Evolutionary conservation across 1,140 invertebrate genomes (phyloP).

Genomic region (Panagrolaimus sp.): DNA sequence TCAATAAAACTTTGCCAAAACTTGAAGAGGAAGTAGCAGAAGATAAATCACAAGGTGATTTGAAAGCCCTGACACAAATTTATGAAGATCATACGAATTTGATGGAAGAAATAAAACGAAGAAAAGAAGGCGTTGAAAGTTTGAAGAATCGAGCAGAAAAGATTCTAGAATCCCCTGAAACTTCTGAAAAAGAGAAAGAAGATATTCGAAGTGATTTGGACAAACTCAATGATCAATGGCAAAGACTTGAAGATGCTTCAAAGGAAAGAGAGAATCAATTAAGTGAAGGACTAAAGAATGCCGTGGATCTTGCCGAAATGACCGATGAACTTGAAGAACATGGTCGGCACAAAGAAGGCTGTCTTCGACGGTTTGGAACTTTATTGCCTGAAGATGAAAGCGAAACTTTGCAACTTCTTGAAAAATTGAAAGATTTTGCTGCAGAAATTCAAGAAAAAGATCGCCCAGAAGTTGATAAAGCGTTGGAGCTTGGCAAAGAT

Average conservation of each 20-base stretch:
- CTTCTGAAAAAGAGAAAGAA: slow-evolving; percentile 35
- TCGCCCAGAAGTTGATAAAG: slow-evolving; percentile 25
- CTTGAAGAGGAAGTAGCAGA: slow-evolving; percentile 77
- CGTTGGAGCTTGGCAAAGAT: slow-evolving; percentile 35
- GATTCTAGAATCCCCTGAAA: slow-evolving; percentile 32
- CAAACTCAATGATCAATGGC: slow-evolving; percentile 46
- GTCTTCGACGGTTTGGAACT: background rate
- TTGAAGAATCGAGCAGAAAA: slow-evolving; percentile 46
- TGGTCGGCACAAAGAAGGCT: slow-evolving; percentile 13
- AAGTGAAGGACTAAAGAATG: slow-evolving; percentile 29
- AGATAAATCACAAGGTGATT: slow-evolving; percentile 80
- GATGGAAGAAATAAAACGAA: slow-evolving; percentile 60
- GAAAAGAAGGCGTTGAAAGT: slow-evolving; percentile 61
- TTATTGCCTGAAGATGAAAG: slow-evolving; percentile 18
- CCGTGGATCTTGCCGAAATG: slow-evolving; percentile 35
- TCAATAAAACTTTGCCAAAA: slow-evolving; percentile 82
- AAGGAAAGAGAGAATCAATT: slow-evolving; percentile 11
- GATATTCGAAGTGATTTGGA: slow-evolving; percentile 34
- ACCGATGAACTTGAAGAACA: slow-evolving; percentile 20
- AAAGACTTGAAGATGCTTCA: slow-evolving; percentile 30
- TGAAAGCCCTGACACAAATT: slow-evolving; percentile 75
- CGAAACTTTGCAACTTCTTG: slow-evolving; percentile 25
- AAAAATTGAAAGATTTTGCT: slow-evolving; percentile 26
- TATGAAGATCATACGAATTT: slow-evolving; percentile 67
- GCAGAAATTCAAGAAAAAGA: background rate